phyloP scores from a whole-genome alignment of 1,140 invertebrate genomes.

The Neuroterus valhalla region DNA sequence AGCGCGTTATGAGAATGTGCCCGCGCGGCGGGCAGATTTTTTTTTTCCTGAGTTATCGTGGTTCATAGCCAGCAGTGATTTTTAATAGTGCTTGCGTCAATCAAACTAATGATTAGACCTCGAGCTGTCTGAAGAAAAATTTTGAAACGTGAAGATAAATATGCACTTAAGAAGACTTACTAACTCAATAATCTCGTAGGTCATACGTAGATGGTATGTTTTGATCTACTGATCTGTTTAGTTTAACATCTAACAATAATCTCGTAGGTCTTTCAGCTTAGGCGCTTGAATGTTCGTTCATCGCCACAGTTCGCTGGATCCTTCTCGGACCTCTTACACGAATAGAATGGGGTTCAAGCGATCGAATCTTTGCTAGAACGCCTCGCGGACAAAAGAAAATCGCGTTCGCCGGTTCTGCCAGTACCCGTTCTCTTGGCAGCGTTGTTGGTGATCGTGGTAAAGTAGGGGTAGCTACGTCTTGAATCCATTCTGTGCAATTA shows the following conservation, averaged over 20 bases:
- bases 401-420: conserved; percentile 35
- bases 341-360: conserved; percentile 43
- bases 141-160: conserved; percentile 3
- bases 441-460: conserved; percentile 19
- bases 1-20: no score
- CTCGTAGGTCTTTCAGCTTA: conserved; percentile 17
- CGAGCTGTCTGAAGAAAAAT: background rate
- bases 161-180: conserved; percentile 25
- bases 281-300: conserved; percentile 44
- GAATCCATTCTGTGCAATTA: conserved; percentile 70
- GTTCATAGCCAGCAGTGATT: no score
- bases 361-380: conserved; percentile 47
- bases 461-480: conserved; percentile 46
- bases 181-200: conserved; percentile 19
- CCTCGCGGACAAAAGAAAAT: conserved; percentile 57
- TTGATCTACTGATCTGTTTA: no score
- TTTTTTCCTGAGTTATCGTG: no score
- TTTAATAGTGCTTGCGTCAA: no score
- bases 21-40: no score
- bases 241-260: no score
- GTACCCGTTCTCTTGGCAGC: conserved; percentile 31
- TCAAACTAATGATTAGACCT: no score
- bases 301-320: conserved; percentile 43
- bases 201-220: no score
- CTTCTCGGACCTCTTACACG: conserved; percentile 19